Evolutionary conservation across 1,140 invertebrate species (phyloP), one percentile per base, ranked within the genome.

Genomic region (Pentalonia nigronervosa): DNA sequence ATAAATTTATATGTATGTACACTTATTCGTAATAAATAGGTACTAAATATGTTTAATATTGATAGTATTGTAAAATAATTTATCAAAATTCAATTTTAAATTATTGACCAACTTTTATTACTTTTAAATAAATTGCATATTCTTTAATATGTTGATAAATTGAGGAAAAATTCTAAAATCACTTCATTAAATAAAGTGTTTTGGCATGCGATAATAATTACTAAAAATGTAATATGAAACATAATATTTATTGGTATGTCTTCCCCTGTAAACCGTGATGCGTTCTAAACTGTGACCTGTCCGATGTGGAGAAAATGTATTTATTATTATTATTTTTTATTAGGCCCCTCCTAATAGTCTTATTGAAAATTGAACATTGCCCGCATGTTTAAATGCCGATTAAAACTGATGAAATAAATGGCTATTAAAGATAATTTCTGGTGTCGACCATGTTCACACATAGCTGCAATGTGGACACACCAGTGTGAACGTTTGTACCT

Each of bases 361-460:
- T 87, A 89, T 89, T 89, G n/a, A 89, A 89, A 89, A 89, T n/a
- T 89, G 88, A 89, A 89, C 88, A 30, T 89, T 89, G 88, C 88
- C 88, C 88, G 88, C 88, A 89, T 89, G 88, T 89, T 56, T 34
- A 89, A 56, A 89, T 41, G 88, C 36, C 48, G 48, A 89, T 89
- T 89, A 89, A n/a, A n/a, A 56, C 20, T 53, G 48, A 89, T 53
- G n/a, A 56, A 48, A 56, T 89, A 89, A 89, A 36, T 34, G 87
- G 20, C 87, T 50, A 53, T 89, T 89, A 89, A 53, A 41, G 20
- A 41, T 89, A 20, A 53, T 89, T 89, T 89, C 50, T 56, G 11
- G 36, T 56, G 88, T 89, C 11, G 34, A 41, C 23, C 9, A 23
- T 25, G 34, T 23, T 21, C 34, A 36, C 48, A 36, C 50, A 36